A percentile compares a stretch with the other conserved stretches of the same genome.
These are phyloP conservation scores for Eupithecia tripunctaria DNA, from an alignment of 2,888 invertebrate species.

Conservation along the genomic window DNA sequence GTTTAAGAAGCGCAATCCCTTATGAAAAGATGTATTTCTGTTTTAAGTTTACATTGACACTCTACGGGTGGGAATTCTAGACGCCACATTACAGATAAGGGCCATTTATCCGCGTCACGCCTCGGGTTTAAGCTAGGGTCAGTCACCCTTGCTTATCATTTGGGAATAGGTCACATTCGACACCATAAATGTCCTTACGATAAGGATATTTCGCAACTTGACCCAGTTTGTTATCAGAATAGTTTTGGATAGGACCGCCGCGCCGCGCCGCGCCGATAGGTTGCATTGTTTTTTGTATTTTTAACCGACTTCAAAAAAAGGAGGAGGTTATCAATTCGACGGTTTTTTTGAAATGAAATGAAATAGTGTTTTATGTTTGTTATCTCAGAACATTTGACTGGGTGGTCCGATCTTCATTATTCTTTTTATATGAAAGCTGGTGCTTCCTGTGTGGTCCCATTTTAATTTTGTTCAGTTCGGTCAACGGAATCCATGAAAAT, in stretches of 20 bases:
- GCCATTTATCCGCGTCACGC: slow-evolving; percentile 40
- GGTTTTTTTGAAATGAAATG: no score
- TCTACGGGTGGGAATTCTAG: slow-evolving; percentile 20
- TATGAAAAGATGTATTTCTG: slow-evolving; percentile 12
- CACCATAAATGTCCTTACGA: slow-evolving; percentile 22
- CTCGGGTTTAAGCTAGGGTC: slow-evolving; percentile 32
- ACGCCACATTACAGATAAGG: slow-evolving; percentile 37
- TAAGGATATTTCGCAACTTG: not conserved
- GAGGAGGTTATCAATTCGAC: no score
- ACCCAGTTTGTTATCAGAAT: not conserved
- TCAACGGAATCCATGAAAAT: no score
- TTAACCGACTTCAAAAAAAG: no score
- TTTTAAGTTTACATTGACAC: not conserved
- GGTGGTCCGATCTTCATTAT: no score
- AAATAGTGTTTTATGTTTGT: no score
- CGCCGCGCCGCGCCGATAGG: no score
- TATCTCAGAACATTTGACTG: no score
- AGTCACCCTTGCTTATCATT: slow-evolving; percentile 25
- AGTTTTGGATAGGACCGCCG: not conserved
- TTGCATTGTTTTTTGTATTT: not conserved
- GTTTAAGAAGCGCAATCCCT: no score
- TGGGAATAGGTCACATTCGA: slow-evolving; percentile 22
- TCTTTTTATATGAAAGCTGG: no score
- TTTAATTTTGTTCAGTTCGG: no score
- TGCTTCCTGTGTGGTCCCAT: no score